These are phyloP conservation scores for Drosophila pseudotakahashii DNA, from an alignment of 2,888 invertebrate genomes.

Conservation along the genomic window DNA sequence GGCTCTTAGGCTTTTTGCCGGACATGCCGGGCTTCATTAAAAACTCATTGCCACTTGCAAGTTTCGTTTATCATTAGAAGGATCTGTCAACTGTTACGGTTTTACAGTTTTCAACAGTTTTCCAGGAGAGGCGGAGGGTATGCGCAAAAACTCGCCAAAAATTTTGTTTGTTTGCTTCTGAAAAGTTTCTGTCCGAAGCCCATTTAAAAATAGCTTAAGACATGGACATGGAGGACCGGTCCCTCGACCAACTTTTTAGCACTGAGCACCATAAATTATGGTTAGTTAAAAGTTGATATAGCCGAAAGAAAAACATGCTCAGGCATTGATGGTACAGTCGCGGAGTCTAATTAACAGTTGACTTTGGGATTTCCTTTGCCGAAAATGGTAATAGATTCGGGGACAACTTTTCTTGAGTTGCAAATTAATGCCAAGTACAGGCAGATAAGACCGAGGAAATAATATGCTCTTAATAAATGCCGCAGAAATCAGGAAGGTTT, in stretches of 20 bases:
- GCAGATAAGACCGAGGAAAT: neutral
- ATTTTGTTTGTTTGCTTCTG: slow-evolving; percentile 41
- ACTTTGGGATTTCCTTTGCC: slow-evolving; percentile 27
- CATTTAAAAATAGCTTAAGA: slow-evolving; percentile 80
- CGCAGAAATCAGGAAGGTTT: too few relatives aligned
- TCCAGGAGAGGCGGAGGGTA: slow-evolving; percentile 6
- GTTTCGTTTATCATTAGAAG: slow-evolving; percentile 55
- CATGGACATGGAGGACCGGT: slow-evolving; percentile 44
- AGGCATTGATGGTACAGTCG: slow-evolving; percentile 50
- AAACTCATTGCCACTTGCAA: slow-evolving; percentile 73
- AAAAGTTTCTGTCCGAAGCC: slow-evolving; percentile 47
- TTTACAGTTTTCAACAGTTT: slow-evolving; percentile 57
- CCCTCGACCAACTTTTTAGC: slow-evolving; percentile 27
- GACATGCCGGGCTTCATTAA: slow-evolving; percentile 65
- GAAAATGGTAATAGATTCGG: slow-evolving; percentile 6
- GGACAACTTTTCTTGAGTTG: neutral
- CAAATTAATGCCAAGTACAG: slow-evolving; percentile 3
- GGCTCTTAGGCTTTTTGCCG: slow-evolving; percentile 18
- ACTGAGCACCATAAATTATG: slow-evolving; percentile 71
- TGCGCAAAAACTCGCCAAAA: slow-evolving; percentile 50
- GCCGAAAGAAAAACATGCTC: slow-evolving; percentile 35
- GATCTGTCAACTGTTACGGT: slow-evolving; percentile 52
- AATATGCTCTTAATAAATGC: neutral
- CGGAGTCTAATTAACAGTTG: slow-evolving; percentile 42
- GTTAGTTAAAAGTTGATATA: slow-evolving; percentile 69